Conservation (phyloP, 1,140 invertebrate genomes). For the Capitella teleta region DNA sequence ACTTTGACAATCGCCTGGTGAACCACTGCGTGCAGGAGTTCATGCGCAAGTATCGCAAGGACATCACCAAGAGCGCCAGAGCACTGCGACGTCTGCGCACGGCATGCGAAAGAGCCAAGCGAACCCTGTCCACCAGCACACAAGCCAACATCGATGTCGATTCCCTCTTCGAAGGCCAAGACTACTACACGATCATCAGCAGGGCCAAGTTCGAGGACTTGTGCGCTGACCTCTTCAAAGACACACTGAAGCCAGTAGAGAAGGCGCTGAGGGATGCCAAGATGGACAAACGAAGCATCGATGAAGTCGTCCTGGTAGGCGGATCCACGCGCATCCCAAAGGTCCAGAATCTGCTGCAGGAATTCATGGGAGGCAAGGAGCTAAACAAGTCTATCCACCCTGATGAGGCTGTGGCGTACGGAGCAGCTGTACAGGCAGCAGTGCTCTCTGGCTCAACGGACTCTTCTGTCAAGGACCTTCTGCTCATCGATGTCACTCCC, state of each 20-base stretch:
- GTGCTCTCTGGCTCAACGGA: constrained; percentile 33
- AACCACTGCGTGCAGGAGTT: constrained; percentile 94
- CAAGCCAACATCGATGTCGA: constrained; percentile 69
- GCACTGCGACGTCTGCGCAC: constrained; percentile 82
- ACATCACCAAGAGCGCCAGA: constrained; percentile 76
- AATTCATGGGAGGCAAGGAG: constrained; percentile 94
- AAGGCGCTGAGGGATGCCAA: constrained; percentile 88
- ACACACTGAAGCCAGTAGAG: constrained; percentile 88
- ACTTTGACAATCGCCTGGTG: constrained; percentile 97
- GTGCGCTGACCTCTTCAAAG: constrained; percentile 75
- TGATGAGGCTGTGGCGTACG: constrained; percentile 77
- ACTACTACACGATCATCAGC: constrained; percentile 91
- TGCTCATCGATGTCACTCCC: constrained; percentile 38
- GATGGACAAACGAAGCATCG: constrained; percentile 78
- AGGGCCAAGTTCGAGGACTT: constrained; percentile 59
- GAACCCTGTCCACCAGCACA: constrained; percentile 85
- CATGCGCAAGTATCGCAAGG: constrained; percentile 94
- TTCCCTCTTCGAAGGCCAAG: constrained; percentile 86
- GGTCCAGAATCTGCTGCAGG: constrained; percentile 85
- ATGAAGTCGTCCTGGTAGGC: constrained; percentile 94
- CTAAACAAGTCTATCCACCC: constrained; percentile 73
- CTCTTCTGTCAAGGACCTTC: constrained; percentile 31
- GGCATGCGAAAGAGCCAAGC: constrained; percentile 87
- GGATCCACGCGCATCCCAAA: constrained; percentile 98
- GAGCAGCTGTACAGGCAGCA: constrained; percentile 51